Percentiles rank a stretch among this genome's conserved stretches.
Conservation (phyloP, 2,888 invertebrate species). For the Dusona sp. region DNA sequence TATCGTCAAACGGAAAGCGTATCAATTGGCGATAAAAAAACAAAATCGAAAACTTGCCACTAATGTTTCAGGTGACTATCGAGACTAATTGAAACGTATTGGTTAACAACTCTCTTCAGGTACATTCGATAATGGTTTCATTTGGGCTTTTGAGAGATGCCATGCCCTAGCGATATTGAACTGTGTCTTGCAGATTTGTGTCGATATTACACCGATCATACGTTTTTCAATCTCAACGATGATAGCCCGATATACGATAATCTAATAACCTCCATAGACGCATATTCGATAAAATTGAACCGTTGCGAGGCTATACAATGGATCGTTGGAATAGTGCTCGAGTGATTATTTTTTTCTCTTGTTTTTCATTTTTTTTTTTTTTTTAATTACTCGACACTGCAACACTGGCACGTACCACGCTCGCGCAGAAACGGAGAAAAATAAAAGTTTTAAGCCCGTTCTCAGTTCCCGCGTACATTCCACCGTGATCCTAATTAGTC, state of each 20-base stretch:
- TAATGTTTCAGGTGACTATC: not conserved
- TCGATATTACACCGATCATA: not conserved
- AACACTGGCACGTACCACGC: constrained; percentile 3
- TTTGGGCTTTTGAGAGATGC: not conserved
- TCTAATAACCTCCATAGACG: not conserved
- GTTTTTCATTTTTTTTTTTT: not conserved
- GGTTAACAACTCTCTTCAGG: not conserved
- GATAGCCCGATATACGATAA: not conserved
- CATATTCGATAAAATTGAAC: constrained; percentile 5
- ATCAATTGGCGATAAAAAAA: not conserved
- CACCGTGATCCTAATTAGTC: constrained; percentile 55
- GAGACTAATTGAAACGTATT: not conserved
- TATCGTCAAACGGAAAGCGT: not conserved
- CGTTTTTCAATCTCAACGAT: not conserved
- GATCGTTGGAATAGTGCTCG: not conserved
- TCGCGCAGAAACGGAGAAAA: constrained; percentile 27
- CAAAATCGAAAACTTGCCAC: not conserved
- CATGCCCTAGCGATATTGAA: not conserved
- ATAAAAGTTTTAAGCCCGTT: constrained; percentile 39
- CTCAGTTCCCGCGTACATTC: constrained; percentile 22
- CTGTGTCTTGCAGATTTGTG: not conserved
- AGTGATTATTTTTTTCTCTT: not conserved
- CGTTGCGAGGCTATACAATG: not conserved
- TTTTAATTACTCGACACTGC: constrained; percentile 6
- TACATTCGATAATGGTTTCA: not conserved